Evolutionary conservation across 2,113 vertebrate species (phyloP), one percentile per base, ranked within the genome.

Genomic region (Heterocephalus glaber): DNA sequence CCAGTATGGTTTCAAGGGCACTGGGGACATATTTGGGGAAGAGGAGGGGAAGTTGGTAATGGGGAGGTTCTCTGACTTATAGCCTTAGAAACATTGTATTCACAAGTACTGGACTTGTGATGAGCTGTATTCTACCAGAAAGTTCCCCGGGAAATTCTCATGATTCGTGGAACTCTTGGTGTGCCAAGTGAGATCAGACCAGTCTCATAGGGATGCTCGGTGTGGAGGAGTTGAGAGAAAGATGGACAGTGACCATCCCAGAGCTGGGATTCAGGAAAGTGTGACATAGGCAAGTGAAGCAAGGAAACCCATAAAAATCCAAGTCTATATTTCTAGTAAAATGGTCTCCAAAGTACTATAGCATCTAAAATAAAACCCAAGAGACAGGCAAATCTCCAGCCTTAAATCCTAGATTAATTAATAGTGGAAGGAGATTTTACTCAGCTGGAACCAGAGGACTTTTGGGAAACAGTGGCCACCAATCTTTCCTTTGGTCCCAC

Each of bases 351-450:
- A 88, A 54, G n/a, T 61, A 68, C 61, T 66, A 12, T 17, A 30
- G 77, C n/a, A 20, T 95, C 24, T 38, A 16, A 94, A 86, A n/a
- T 41, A 58, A 94, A 26, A 85, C 38, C 20, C 61, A 90, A 80
- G 60, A 91, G 68, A 47, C 16, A 80, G 83, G 22, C 7, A 91
- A 35, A 79, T 47, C 49, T 76, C 94, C 12, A 16, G 33, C 28
- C 35, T 89, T 83, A 83, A 89, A 87, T 79, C 13, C 30, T 72
- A 54, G 60, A 56, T 90, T 91, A 83, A 76, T 65, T 60, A 82
- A 52, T 77, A 35, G 13, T 26, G 11, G 68, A 91, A 92, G 61
- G 11, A 76, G 28, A 61, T 22, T 72, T 49, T 10, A 49, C 65
- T 84, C n/a, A 61, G 12, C 63, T 66, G 20, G 56, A 95, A 88